phyloP scores from a whole-genome alignment of 1,140 invertebrate genomes.

The Bombus ignitus region DNA sequence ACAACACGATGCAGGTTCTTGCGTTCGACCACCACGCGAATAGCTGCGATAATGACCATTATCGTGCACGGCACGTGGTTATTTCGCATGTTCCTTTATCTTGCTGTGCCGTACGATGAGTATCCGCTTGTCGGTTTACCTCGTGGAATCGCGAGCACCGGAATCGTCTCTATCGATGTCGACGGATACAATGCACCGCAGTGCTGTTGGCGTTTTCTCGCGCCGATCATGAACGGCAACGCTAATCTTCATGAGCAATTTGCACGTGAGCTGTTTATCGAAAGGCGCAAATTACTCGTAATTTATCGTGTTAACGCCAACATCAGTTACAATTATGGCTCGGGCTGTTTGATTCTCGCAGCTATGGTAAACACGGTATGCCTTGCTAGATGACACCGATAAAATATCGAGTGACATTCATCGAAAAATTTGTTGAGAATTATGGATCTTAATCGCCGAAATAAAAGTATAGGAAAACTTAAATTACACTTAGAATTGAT shows the following conservation, averaged over 20 bases:
- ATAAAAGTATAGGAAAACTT: too few species aligned
- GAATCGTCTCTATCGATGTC: neutral
- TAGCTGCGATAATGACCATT: conserved; percentile 48
- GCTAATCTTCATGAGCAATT: conserved; percentile 24
- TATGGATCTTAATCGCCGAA: too few species aligned
- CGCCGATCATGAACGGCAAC: neutral
- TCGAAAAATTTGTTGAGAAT: too few species aligned
- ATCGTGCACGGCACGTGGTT: conserved; percentile 68
- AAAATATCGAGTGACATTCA: too few species aligned
- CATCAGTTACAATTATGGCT: neutral
- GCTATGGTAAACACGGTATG: too few species aligned
- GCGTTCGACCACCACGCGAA: neutral
- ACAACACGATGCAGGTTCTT: neutral
- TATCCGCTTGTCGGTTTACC: neutral
- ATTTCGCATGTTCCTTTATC: conserved; percentile 70
- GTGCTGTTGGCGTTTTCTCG: neutral
- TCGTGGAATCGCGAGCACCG: neutral
- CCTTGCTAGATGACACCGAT: too few species aligned
- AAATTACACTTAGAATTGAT: too few species aligned
- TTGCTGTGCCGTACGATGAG: conserved; percentile 44
- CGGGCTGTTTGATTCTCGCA: neutral
- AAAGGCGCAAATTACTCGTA: neutral
- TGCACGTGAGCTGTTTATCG: conserved; percentile 19
- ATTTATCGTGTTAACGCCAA: neutral
- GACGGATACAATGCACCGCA: neutral